Evolutionary conservation across 2,797 vertebrate species (phyloP).

Genomic region (Liparis tanakae): DNA sequence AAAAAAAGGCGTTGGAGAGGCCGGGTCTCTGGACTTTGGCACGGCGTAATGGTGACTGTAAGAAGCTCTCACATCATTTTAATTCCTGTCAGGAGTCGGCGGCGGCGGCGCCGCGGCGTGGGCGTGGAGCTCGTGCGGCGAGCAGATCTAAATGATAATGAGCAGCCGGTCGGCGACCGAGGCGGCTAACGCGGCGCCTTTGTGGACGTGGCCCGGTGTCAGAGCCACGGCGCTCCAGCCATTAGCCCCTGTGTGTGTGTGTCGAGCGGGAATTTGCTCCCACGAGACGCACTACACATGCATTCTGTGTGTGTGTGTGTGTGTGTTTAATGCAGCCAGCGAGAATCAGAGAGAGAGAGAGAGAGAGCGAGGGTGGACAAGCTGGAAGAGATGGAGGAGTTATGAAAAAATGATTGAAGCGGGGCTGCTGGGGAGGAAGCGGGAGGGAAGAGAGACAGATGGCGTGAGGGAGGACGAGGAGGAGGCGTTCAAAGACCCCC

Average conservation of each 20-base stretch:
- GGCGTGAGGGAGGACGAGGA: conserved; percentile 60
- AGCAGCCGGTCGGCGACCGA: conserved; percentile 64
- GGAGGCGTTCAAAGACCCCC: conserved; percentile 61
- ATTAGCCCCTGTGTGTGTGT: conserved; percentile 36
- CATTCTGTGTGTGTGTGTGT: conserved; percentile 25
- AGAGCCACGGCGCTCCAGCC: conserved; percentile 39
- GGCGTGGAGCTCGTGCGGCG: conserved; percentile 65
- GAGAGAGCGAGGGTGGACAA: conserved; percentile 59
- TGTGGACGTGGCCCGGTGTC: conserved; percentile 49
- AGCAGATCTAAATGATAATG: conserved; percentile 73
- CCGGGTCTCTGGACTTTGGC: conserved; percentile 51
- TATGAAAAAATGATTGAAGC: conserved; percentile 77
- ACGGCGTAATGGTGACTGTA: conserved; percentile 56
- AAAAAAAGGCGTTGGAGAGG: conserved; percentile 44
- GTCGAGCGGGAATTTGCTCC: conserved; percentile 29
- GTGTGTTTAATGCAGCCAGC: conserved; percentile 59
- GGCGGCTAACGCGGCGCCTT: conserved; percentile 42
- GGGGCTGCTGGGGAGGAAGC: conserved; percentile 60
- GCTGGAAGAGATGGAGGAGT: conserved; percentile 67
- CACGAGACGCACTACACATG: conserved; percentile 19
- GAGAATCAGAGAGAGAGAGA: conserved; percentile 24
- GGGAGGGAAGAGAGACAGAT: conserved; percentile 70
- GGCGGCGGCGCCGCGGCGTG: conserved; percentile 46
- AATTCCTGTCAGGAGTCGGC: conserved; percentile 69
- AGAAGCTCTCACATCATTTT: conserved; percentile 63